Evolutionary conservation across 2,113 vertebrate species (phyloP), one percentile per base, ranked within the genome.

Genomic region (Egretta garzetta): DNA sequence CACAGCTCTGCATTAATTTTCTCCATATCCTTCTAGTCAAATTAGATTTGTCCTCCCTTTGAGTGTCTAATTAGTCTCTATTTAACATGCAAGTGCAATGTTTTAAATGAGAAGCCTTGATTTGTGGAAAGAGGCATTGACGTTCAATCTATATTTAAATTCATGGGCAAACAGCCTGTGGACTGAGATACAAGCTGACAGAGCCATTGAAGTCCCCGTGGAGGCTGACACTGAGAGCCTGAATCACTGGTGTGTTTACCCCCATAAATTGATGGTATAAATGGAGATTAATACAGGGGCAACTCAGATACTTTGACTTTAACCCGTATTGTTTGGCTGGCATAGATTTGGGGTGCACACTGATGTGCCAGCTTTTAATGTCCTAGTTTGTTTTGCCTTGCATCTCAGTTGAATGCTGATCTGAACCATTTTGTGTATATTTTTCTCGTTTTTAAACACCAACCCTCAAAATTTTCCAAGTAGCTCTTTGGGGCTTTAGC

Each of bases 11-110:
- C 76, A 67, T 41, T 93, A 43, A 94, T 94, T 91, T 94, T 87
- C 81, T 90, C 68, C 39, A 32, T 43, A 88, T 77, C 68, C 91
- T 95, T 84, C 83, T 17, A 81, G 80, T 75, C 76, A 91, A 89
- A 93, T 84, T 39, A 91, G 76, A 91, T 96, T 96, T 91, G 76
- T 93, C 93, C 56, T 96, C 60, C 68, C 84, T 94, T 52, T 79
- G 94, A 91, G 89, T 91, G 80, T 79, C 76, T 93, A 91, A 95
- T 83, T 94, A 92, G 77, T 96, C 80, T 71, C 84, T 93, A 68
- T 55, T 91, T 90, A 85, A 68, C 91, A 93, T 93, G 96, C 94
- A 91, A 90, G 68, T 56, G 73, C 56, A 77, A 18, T 91, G 68
- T 79, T 94, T 93, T 87, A 77, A 94, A 95, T 27, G 33, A 94